phyloP scores from a whole-genome alignment of 2,888 invertebrate species.

The Mesorhabditis belari region DNA sequence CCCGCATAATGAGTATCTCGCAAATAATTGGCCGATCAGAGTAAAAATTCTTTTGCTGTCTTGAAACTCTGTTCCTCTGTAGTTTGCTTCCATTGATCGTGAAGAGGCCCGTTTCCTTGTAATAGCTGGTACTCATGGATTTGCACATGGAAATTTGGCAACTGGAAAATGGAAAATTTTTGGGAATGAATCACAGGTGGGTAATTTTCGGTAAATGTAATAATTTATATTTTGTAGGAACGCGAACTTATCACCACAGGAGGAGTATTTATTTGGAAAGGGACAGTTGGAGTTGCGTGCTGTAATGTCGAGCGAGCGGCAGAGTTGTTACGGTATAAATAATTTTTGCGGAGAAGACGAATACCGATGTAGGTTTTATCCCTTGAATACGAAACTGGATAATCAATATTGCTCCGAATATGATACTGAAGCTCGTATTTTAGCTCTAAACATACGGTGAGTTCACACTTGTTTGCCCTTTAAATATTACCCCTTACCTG shows the following conservation, averaged over 20 bases:
- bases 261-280: constrained; percentile 89
- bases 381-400: constrained; percentile 79
- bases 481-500: no score
- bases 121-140: constrained; percentile 83
- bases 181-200: constrained; percentile 89
- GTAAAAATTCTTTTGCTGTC: constrained; percentile 17
- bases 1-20: constrained; percentile 43
- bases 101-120: constrained; percentile 30
- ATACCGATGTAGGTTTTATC: constrained; percentile 77
- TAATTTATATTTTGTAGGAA: constrained; percentile 61
- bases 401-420: constrained; percentile 79
- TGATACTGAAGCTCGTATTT: constrained; percentile 73
- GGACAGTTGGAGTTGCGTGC: constrained; percentile 65
- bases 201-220: neutral
- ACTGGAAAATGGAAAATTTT: constrained; percentile 91
- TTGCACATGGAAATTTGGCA: constrained; percentile 85
- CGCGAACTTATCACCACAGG: constrained; percentile 91
- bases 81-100: constrained; percentile 34
- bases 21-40: constrained; percentile 48
- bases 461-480: neutral
- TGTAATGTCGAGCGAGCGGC: constrained; percentile 56
- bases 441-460: constrained; percentile 24
- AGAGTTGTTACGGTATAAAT: neutral
- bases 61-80: constrained; percentile 1
- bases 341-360: neutral